Base-by-base conservation (phyloP, 2,797 vertebrate genomes). In the Amniataba percoides region DNA sequence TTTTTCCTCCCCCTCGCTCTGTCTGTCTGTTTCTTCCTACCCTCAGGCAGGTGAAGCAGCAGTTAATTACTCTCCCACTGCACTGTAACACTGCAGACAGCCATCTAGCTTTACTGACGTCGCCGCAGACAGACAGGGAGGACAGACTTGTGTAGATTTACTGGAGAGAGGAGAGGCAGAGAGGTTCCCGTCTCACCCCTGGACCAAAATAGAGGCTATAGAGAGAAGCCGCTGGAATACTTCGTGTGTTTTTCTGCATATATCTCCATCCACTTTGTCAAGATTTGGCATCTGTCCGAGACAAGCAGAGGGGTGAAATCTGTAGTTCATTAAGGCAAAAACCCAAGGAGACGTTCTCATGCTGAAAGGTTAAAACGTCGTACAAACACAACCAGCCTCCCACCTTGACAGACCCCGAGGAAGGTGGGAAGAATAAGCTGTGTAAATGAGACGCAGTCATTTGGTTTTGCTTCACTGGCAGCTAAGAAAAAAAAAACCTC, bases 31-130 rank as follows among this genome's bases (percentile, higher is more conserved):
- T 69, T 77, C 52, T 52, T 75, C 70, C 19, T 60, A 0, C 78
- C 87, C 77, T 16, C 10, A 74, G 63, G 84, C 81, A 76, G 72
- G 66, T 75, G 78, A 89, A 64, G 66, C 69, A 76, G 79, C 73
- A 43, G 36, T 83, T 88, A 79, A 87, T 91, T 69, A 88, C 63
- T 71, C 77, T 69, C 73, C 76, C 51, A 36, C 57, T 69, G 48
- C 79, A 65, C 43, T 13, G 42, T 53, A 36, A 57, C 57, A 12
- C 77, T 51, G 46, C 40, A 71, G 81, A 83, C 53, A 79, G 73
- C 21, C 79, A n/a, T 78, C 46, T 56, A 46, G 68, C 31, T 74
- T 78, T 51, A 67, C 78, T 82, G 55, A 58, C 58, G 71, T 62
- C 42, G 4, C 40, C 75, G 19, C 68, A 76, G 78, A 74, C 75